Base-by-base conservation (phyloP, 2,888 invertebrate genomes). In the Parnassius orleans region DNA sequence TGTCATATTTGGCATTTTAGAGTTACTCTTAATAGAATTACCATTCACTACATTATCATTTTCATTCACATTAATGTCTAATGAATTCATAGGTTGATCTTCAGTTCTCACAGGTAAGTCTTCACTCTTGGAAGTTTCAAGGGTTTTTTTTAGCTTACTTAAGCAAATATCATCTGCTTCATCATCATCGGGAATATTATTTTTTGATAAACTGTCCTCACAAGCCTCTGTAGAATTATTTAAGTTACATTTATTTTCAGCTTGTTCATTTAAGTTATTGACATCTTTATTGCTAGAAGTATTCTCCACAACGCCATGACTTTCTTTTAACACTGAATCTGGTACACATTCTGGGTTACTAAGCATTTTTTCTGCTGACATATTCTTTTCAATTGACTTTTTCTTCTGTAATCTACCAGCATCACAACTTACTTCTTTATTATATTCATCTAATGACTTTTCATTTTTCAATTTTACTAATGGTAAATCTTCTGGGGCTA, bases 161-260 rank as follows among this genome's bases (percentile, higher is more conserved):
- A 87, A 71, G 60, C 73, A 79, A 55, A 84, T 68, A 61, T 87
- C 74, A 76, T 85, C 87, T 47, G 65, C 70, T 55, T 78, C 78
- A 71, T 80, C 76, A 66, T 73, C 72, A 64, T 48, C 48, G 33
- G 33, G 33, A 33, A n/a, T 24, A 24, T 44, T 43, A n/a, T 52
- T 19, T 12, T 52, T 50, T n/a, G 10, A 19, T 43, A 51, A 24
- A 58, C 33, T 47, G n/a, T 50, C 10, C 1, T 41, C 41, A 19
- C n/a, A 53, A 3, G 2, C 9, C 9, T 12, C n/a, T n/a, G 14
- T 24, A 9, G 1, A 10, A n/a, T n/a, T 12, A 1, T 41, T 53
- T 41, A 53, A 41, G 12, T 53, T 9, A 10, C 41, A 33, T 53
- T 33, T 24, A 53, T 0, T 12, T 11, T 53, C 53, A 11, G n/a